These are phyloP conservation scores for Alethe castanea DNA, from an alignment of 2,113 vertebrate genomes.

Conservation along the genomic window DNA sequence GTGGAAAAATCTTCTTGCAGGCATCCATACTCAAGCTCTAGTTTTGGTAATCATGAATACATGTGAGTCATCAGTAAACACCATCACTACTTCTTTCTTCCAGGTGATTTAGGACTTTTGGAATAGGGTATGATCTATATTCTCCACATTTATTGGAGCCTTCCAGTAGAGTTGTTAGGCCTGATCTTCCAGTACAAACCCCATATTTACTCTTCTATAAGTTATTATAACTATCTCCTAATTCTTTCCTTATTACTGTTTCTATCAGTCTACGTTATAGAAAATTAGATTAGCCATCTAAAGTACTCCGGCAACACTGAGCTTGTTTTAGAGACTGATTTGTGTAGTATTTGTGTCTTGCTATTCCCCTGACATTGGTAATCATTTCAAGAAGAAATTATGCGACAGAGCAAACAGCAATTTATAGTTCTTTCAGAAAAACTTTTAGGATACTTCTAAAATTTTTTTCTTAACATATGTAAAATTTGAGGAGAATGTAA, in stretches of 20 bases:
- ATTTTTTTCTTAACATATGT: not conserved
- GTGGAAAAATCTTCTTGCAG: not conserved
- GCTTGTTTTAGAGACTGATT: not conserved
- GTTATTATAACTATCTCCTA: not conserved
- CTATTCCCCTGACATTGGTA: not conserved
- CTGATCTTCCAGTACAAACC: not conserved
- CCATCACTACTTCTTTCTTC: not conserved
- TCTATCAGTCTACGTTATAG: not conserved
- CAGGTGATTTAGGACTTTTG: not conserved
- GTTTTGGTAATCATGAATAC: not conserved
- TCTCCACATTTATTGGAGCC: not conserved
- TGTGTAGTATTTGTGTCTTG: not conserved
- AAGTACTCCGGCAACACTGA: not conserved
- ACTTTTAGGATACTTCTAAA: not conserved
- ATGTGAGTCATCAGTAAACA: not conserved
- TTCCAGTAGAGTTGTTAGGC: not conserved
- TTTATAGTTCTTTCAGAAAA: not conserved
- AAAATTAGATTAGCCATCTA: not conserved
- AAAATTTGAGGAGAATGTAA: not conserved
- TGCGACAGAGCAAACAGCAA: not conserved
- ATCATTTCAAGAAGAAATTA: not conserved
- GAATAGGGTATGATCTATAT: not conserved
- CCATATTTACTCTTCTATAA: not conserved
- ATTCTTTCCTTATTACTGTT: not conserved
- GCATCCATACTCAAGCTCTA: not conserved